phyloP scores from a whole-genome alignment of 1,140 invertebrate species.

The Macrobrachium nipponense region DNA sequence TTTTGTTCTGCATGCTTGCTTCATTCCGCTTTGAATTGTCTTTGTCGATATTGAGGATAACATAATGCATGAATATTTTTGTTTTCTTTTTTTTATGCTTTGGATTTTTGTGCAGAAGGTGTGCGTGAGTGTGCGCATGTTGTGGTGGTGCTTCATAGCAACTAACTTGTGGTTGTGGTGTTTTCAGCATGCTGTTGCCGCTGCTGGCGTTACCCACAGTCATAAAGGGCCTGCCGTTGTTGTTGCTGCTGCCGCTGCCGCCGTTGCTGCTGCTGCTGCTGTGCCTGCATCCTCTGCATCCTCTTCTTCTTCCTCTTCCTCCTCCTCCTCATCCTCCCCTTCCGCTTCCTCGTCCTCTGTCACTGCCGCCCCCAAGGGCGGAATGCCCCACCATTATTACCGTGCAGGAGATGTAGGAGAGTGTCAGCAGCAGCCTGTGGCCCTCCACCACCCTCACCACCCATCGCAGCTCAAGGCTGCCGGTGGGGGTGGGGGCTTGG shows the following conservation, averaged over 20 bases:
- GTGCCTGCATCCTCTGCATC: neutral
- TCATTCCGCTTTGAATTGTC: too few relatives aligned
- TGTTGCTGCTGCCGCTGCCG: conserved; percentile 35
- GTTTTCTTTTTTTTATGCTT: too few relatives aligned
- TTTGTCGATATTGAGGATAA: too few relatives aligned
- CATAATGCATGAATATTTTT: too few relatives aligned
- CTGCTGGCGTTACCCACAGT: conserved; percentile 48
- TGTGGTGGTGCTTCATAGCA: conserved; percentile 34
- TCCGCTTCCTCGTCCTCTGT: conserved; percentile 16
- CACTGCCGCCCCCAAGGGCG: conserved; percentile 29
- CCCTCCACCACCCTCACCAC: conserved; percentile 46
- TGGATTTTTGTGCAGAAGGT: too few relatives aligned
- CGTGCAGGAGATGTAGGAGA: conserved; percentile 50
- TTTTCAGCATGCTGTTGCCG: conserved; percentile 59
- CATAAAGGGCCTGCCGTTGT: conserved; percentile 34
- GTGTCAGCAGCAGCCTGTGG: conserved; percentile 41
- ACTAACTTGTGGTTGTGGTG: conserved; percentile 61
- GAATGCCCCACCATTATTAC: conserved; percentile 49
- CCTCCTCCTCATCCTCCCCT: conserved; percentile 16
- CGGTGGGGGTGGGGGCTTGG: conserved; percentile 40
- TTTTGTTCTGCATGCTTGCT: too few relatives aligned
- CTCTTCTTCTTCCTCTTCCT: neutral
- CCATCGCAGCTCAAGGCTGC: conserved; percentile 22
- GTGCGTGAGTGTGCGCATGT: neutral
- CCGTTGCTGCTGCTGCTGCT: conserved; percentile 24